Evolutionary conservation across 2,113 vertebrate genomes (phyloP).

Genomic region (Dicrurus megarhynchus): DNA sequence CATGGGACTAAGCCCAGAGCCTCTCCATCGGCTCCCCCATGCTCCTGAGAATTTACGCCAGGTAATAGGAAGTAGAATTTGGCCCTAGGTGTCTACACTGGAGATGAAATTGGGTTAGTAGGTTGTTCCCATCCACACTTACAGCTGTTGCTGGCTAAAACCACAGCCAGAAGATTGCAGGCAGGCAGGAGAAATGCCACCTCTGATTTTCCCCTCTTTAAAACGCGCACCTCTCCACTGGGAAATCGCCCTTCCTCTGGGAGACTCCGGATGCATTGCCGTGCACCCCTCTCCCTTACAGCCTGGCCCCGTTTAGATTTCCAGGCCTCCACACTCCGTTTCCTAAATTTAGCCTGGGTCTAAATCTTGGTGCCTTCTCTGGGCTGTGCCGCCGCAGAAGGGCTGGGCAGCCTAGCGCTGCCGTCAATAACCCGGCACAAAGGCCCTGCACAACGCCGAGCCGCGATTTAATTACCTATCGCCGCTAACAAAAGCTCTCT

Average conservation of each 20-base stretch:
- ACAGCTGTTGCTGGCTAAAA: neutral
- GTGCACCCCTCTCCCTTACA: neutral
- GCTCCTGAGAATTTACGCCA: neutral
- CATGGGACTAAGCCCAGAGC: neutral
- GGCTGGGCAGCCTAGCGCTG: neutral
- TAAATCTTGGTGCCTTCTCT: fast-evolving
- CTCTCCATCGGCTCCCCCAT: neutral
- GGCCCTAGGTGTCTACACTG: neutral
- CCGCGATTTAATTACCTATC: conserved; percentile 65
- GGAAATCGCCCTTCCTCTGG: neutral
- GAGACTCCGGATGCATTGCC: fast-evolving
- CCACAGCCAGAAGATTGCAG: neutral
- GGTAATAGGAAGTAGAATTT: neutral
- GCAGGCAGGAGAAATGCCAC: neutral
- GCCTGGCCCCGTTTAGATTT: neutral
- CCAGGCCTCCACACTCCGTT: neutral
- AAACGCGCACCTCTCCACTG: fast-evolving
- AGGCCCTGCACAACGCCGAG: neutral
- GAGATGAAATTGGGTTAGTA: neutral
- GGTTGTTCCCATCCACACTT: neutral
- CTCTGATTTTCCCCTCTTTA: neutral
- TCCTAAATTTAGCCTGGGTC: neutral
- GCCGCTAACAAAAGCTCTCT: conserved; percentile 44
- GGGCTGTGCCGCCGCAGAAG: neutral
- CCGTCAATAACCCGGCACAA: conserved; percentile 20